Base-by-base conservation (phyloP, 1,140 invertebrate genomes). In the Trypoxylus dichotomus region DNA sequence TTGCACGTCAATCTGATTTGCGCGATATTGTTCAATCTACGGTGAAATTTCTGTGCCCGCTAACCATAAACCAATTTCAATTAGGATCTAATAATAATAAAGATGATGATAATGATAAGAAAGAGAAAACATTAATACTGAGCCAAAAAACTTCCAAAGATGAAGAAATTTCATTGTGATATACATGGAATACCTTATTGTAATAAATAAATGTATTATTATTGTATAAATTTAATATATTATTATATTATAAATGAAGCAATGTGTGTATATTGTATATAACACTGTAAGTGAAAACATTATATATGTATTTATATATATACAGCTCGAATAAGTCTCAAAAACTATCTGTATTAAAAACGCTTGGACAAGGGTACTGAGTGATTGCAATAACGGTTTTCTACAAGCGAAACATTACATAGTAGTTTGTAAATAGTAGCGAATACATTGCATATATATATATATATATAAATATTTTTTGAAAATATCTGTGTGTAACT, bases 161-260 rank as follows among this genome's bases (percentile, higher is more conserved):
- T 29, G 60, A 68, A 68, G 60, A 68, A 68, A 68, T 68, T 68
- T 68, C 60, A 68, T 68, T 68, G 60, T 68, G 60, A 68, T 68
- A 68, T 68, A 68, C 3, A 68, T 68, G 60, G 60, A 68, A 68
- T 68, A 68, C 60, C 60, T 68, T 68, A 68, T n/a, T 68, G 27
- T 68, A 68, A 68, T 68, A 68, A 68, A 68, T 68, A 68, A 68
- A 68, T 68, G 60, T 68, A 68, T 29, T 68, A 68, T 68, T 68
- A 68, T 68, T 68, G 60, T 68, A 68, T 68, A 68, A 68, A 68
- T 68, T 54, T 54, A 54, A 54, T 54, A 54, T 54, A 54, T 54
- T 54, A 68, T 68, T n/a, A 68, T 68, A 68, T 68, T 25, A 68
- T 68, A 24, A 27, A 68, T 68, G 25, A 27, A 68, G 19, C 24